Evolutionary conservation across 37 sponge, comb jelly and placozoan genomes (phyloP).

Genomic region (Haliclona indistincta): DNA sequence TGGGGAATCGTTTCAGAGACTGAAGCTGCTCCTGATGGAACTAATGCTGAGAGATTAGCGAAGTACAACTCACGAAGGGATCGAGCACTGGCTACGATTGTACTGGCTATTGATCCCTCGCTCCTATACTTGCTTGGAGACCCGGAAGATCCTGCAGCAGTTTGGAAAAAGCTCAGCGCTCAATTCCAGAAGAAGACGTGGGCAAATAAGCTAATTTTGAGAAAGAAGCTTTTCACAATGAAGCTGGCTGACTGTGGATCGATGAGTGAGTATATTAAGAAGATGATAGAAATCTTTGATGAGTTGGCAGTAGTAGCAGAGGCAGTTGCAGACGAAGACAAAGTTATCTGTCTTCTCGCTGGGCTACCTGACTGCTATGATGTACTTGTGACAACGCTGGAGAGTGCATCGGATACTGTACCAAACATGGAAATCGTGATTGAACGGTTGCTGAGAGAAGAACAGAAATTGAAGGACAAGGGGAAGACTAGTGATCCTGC

Average conservation of each 20-base stretch:
- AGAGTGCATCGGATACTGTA: no score
- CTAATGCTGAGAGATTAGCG: not conserved
- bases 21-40: not conserved
- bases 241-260: constrained; percentile 11
- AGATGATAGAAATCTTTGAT: constrained; percentile 11
- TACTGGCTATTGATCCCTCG: constrained; percentile 12
- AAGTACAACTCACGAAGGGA: constrained; percentile 12
- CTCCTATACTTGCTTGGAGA: constrained; percentile 13
- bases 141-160: constrained; percentile 9
- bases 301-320: no score
- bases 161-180: constrained; percentile 3
- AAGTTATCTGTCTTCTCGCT: no score
- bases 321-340: no score
- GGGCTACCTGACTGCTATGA: no score
- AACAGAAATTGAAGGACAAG: no score
- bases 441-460: no score
- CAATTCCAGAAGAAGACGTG: constrained; percentile 19
- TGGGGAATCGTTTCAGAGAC: constrained; percentile 7
- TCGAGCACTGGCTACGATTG: constrained; percentile 10
- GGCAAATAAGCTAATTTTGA: constrained; percentile 3
- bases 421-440: no score
- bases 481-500: no score
- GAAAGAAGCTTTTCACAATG: constrained; percentile 2
- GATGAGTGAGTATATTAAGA: not conserved
- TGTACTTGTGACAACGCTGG: no score